Evolutionary conservation across 2,888 invertebrate genomes (phyloP).

Genomic region (Agrotis segetum): DNA sequence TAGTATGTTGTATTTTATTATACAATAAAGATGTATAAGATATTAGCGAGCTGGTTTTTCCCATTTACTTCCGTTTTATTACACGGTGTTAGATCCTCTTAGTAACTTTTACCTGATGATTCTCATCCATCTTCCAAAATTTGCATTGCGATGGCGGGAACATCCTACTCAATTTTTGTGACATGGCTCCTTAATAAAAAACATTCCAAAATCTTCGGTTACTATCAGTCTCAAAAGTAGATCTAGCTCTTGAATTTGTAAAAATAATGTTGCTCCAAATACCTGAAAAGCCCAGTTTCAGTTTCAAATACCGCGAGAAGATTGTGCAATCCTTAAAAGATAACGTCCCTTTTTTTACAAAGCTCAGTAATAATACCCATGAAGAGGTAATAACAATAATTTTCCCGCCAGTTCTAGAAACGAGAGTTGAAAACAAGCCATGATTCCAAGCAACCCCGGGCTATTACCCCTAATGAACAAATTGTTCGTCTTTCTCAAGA

Average conservation of each 20-base stretch:
- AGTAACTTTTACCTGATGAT: neutral
- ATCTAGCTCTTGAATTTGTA: neutral
- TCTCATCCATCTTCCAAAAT: neutral
- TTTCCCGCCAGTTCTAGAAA: conserved; percentile 54
- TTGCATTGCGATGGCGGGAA: conserved; percentile 37
- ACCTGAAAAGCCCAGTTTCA: conserved; percentile 21
- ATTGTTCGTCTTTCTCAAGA: conserved; percentile 55
- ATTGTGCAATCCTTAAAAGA: conserved; percentile 6
- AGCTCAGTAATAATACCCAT: conserved; percentile 5
- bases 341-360: conserved; percentile 4
- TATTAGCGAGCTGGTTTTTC: conserved; percentile 34
- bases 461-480: conserved; percentile 54
- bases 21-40: too few species aligned
- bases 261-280: neutral
- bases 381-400: conserved; percentile 47
- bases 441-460: conserved; percentile 41
- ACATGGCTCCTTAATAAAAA: neutral
- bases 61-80: conserved; percentile 18
- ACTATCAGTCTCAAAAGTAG: neutral
- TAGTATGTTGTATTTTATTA: neutral
- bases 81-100: neutral
- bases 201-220: neutral
- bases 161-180: neutral
- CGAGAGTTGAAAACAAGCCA: conserved; percentile 27
- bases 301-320: neutral